Evolutionary conservation across 2,113 vertebrate genomes (phyloP).

Genomic region (Leptocoma aspasia): DNA sequence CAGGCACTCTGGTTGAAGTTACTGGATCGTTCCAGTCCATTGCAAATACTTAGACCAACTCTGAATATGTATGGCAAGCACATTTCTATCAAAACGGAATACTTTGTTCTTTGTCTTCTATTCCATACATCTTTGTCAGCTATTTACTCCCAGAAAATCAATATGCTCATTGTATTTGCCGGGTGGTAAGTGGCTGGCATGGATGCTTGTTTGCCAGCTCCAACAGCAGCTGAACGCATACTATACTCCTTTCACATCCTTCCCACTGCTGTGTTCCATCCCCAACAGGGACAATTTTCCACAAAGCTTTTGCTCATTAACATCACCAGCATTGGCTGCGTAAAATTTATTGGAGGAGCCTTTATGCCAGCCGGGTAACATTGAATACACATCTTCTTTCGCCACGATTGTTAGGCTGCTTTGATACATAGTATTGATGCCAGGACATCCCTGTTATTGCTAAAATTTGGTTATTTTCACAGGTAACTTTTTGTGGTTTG

Average conservation of each 20-base stretch:
- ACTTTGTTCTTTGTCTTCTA: constrained; percentile 16
- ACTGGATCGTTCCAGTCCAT: neutral
- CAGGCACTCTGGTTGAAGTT: neutral
- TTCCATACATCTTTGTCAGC: neutral
- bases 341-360: neutral
- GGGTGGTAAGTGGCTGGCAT: neutral
- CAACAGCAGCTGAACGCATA: neutral
- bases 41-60: neutral
- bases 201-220: neutral
- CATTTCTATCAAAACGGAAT: neutral
- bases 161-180: neutral
- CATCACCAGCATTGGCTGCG: neutral
- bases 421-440: neutral
- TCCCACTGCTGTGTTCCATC: neutral
- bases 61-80: neutral
- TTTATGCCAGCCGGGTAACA: neutral
- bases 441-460: neutral
- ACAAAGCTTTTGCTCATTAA: neutral
- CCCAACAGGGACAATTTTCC: neutral
- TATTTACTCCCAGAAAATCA: constrained; percentile 12
- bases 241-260: neutral
- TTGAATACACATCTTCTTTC: neutral
- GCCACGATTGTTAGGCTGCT: neutral
- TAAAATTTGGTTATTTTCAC: neutral
- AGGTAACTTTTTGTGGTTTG: neutral